Evolutionary conservation across 2,797 vertebrate genomes (phyloP).

Genomic region (Phoxinus dragarum): DNA sequence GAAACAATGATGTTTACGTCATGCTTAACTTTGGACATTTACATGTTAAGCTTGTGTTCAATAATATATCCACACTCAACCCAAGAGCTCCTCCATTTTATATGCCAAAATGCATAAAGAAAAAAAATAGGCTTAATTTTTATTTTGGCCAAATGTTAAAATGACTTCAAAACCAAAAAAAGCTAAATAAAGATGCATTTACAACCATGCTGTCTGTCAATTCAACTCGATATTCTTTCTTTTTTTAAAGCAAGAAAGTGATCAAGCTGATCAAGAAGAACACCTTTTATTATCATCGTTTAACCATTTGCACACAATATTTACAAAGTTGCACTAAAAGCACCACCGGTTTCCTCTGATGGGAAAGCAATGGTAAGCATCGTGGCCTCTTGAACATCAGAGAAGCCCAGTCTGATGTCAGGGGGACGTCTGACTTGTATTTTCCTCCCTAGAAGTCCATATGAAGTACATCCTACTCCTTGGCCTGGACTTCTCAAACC

Average conservation of each 20-base stretch:
- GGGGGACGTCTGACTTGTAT: not conserved
- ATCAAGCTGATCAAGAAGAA: not conserved
- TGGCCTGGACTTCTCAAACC: not conserved
- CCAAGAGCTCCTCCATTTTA: slow-evolving; percentile 51
- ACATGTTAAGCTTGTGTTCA: slow-evolving; percentile 51
- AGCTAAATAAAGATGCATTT: slow-evolving; percentile 50
- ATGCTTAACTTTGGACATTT: slow-evolving; percentile 51
- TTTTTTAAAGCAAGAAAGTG: not conserved
- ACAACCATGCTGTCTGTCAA: slow-evolving; percentile 4
- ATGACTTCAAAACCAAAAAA: slow-evolving; percentile 42
- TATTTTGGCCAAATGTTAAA: slow-evolving; percentile 45
- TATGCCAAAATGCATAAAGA: slow-evolving; percentile 22
- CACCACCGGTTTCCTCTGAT: not conserved
- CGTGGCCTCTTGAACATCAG: not conserved
- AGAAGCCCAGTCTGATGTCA: not conserved
- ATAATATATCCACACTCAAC: slow-evolving; percentile 28
- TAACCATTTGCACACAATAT: slow-evolving; percentile 51
- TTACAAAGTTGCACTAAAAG: slow-evolving; percentile 54
- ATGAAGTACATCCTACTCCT: not conserved
- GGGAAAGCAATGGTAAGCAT: not conserved
- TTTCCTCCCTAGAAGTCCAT: not conserved
- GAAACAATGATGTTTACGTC: slow-evolving; percentile 12
- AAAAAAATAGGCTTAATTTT: slow-evolving; percentile 7
- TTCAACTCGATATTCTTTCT: not conserved
- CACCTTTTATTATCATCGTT: slow-evolving; percentile 31